Percentiles rank a stretch among this genome's conserved stretches.
Evolutionary conservation across 2,888 invertebrate genomes (phyloP).

Genomic region (Stegophylla sp.): DNA sequence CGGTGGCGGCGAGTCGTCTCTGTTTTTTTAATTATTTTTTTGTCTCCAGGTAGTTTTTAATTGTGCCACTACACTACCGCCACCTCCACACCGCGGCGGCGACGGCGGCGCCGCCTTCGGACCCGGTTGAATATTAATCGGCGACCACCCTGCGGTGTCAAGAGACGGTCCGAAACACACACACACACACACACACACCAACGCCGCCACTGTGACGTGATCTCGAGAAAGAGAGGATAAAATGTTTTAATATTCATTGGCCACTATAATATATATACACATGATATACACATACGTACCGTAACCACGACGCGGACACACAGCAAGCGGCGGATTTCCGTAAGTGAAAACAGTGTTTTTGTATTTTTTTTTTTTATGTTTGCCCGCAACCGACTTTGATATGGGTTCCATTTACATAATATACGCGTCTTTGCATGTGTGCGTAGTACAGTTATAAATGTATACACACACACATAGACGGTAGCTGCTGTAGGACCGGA

Average conservation of each 20-base stretch:
- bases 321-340: conserved; percentile 40
- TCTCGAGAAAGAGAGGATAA: conserved; percentile 11
- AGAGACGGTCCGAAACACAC: conserved; percentile 35
- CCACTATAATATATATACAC: not conserved
- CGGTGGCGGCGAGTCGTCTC: conserved; percentile 2
- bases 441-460: not conserved
- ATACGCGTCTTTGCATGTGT: not conserved
- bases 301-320: conserved; percentile 9
- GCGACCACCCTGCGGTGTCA: conserved; percentile 49
- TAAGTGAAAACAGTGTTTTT: conserved; percentile 43
- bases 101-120: not conserved
- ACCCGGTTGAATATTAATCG: conserved; percentile 50
- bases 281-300: not conserved
- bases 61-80: conserved; percentile 1
- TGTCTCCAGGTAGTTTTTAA: conserved; percentile 33
- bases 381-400: conserved; percentile 32
- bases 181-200: conserved; percentile 8
- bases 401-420: conserved; percentile 48
- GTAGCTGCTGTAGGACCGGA: not conserved
- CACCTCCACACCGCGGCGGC: too few species aligned
- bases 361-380: not conserved
- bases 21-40: not conserved
- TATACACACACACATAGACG: not conserved
- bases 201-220: not conserved
- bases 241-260: conserved; percentile 57